phyloP scores from a whole-genome alignment of 2,797 vertebrate species.

The Hippoglossus hippoglossus region DNA sequence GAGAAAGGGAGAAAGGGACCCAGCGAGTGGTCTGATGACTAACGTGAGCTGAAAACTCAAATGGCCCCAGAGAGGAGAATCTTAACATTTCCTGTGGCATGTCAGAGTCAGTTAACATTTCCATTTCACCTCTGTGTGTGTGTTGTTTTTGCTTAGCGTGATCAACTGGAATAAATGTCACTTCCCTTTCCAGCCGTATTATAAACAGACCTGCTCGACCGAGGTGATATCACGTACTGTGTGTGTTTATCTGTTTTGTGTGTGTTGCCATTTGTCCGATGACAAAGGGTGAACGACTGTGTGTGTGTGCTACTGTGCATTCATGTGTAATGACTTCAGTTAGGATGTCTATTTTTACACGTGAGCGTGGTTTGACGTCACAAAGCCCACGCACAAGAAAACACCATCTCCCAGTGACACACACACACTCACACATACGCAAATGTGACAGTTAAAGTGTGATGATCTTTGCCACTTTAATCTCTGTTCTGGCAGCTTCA shows the following conservation, averaged over 20 bases:
- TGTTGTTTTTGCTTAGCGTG: neutral
- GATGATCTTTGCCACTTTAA: slow-evolving; percentile 41
- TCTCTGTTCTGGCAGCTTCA: slow-evolving; percentile 41
- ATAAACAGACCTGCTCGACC: neutral
- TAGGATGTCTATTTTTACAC: slow-evolving; percentile 74
- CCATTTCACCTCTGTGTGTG: slow-evolving; percentile 7
- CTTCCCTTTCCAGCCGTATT: neutral
- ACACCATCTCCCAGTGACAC: slow-evolving; percentile 16
- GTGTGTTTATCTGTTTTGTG: neutral
- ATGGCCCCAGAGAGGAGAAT: slow-evolving; percentile 14
- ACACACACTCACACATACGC: slow-evolving; percentile 32
- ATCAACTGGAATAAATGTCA: slow-evolving; percentile 11
- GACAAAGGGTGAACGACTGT: slow-evolving; percentile 17
- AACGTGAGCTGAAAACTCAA: slow-evolving; percentile 34
- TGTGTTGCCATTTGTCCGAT: slow-evolving; percentile 10
- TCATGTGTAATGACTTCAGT: slow-evolving; percentile 54
- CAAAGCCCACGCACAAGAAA: slow-evolving; percentile 16
- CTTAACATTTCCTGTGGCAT: slow-evolving; percentile 33
- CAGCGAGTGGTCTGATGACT: slow-evolving; percentile 27
- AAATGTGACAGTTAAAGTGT: slow-evolving; percentile 13
- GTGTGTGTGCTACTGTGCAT: slow-evolving; percentile 28
- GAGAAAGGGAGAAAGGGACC: neutral
- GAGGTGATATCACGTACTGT: slow-evolving; percentile 3
- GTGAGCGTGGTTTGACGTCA: slow-evolving; percentile 56
- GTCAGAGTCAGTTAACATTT: slow-evolving; percentile 42